Evolutionary conservation across 2,888 invertebrate species (phyloP), one percentile per base, ranked within the genome.

Genomic region (Agriopis marginaria): DNA sequence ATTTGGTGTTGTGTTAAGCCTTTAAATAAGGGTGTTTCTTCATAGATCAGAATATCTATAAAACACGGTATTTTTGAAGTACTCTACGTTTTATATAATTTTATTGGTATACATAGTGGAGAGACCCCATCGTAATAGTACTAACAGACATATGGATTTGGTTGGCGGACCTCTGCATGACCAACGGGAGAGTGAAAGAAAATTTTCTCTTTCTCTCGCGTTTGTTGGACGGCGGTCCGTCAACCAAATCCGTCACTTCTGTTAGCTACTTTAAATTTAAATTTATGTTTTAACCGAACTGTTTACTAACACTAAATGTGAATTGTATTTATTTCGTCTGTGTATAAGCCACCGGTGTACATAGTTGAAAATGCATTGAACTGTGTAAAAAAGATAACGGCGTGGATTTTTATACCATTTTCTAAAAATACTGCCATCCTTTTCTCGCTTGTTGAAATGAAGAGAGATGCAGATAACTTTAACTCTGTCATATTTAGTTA

Each of bases 301-400:
- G 66, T 77, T 74, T 72, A 75, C 76, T 75, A 42, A 42, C 42
- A 3, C 7, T 23, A 63, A 40, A 56, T 61, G 50, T 60, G 32
- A 45, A 50, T 63, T 45, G 8, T 56, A 50, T 60, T 39, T 62
- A 55, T 61, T 51, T 14, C 61, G 47, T 32, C 3, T 55, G 55
- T 64, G 60, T 64, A 14, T 49, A 40, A 40, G 44, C 23, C 54
- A 32, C 32, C 8, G 39, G 54, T 68, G 59, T 69, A 61, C 51
- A 61, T 69, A 51, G 68, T 45, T 10, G 50, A 55, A 47, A 44
- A 39, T 39, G 17, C 39, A 53, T 40, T 51, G 11, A 32, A 65
- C 23, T 63, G 17, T 58, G 32, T 45, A 12, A 32, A 58, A 44
- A 32, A 32, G 32, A 45, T 14, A 14, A 0, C 10, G 3, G 39